Evolutionary conservation across 2,797 vertebrate genomes (phyloP), one percentile per base, ranked within the genome.

Genomic region (Thamnophis elegans): DNA sequence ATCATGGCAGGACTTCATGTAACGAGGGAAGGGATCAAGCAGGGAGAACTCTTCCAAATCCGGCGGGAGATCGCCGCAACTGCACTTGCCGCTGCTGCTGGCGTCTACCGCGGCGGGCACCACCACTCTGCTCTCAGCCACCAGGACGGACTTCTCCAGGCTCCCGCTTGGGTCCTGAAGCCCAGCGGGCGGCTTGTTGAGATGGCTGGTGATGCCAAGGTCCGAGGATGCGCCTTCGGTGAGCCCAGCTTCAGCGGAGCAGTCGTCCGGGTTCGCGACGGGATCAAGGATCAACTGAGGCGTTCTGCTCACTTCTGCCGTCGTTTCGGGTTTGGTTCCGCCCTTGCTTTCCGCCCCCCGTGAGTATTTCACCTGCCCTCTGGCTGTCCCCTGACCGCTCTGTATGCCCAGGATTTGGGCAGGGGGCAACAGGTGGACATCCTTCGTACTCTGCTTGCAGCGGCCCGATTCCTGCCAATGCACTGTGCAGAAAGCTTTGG

Each of bases 391-490:
- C 92, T 97, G 97, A 3, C 97, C 97, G 0, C 98, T 98, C 94
- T 98, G 99, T 92, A 99, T 99, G 86, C 99, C 99, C 47, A 99
- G 97, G 92, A 99, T 99, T 97, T 99, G 99, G 56, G 98, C 99
- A 1, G 99, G 98, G 3, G 99, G 99, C 3, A 99, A 95, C 0
- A 97, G 92, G 53, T 98, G 97, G 93, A 95, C 60, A 89, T 99
- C 99, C 96, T 98, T 99, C 0, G 98, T 92, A 1, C 97, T 98
- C 22, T 99, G 98, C 88, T 98, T 98, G 96, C 97, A 98, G 94
- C 99, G 98, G 91, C 99, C 98, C 0, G 98, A 99, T 96, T 99
- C 99, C 92, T 99, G 98, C 99, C 99, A 99, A 96, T 99, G 99
- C 82, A 99, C 99, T 0, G 99, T 99, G 96, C 99, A 99, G 95